Evolutionary conservation across 2,113 vertebrate species (phyloP).

Genomic region (Scartelaos histophorus): DNA sequence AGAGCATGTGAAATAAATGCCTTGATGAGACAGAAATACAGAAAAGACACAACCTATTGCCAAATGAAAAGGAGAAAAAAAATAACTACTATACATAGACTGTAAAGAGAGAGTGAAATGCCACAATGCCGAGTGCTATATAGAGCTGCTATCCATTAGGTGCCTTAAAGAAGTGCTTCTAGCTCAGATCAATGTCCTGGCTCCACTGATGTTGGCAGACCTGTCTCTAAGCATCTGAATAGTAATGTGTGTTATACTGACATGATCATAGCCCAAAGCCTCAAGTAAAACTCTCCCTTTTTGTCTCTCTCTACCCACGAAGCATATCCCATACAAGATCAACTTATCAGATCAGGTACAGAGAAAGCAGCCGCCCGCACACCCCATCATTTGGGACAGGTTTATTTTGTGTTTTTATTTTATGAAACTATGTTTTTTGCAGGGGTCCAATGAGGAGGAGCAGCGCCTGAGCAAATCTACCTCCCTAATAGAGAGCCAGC

Average conservation of each 20-base stretch:
- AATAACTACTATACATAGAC: conserved; percentile 35
- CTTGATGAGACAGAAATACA: conserved; percentile 18
- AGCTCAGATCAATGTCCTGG: conserved; percentile 40
- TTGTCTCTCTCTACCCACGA: conserved; percentile 69
- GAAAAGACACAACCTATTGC: conserved; percentile 17
- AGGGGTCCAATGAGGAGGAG: conserved; percentile 90
- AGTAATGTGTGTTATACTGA: conserved; percentile 38
- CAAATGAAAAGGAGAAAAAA: conserved; percentile 50
- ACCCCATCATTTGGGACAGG: conserved; percentile 43
- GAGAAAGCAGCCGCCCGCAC: conserved; percentile 40
- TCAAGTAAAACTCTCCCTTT: conserved; percentile 60
- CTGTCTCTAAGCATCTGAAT: conserved; percentile 27
- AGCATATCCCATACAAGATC: conserved; percentile 80
- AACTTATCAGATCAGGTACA: conserved; percentile 78
- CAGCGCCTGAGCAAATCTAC: conserved; percentile 85
- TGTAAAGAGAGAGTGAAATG: conserved; percentile 39
- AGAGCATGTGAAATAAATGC: conserved; percentile 20
- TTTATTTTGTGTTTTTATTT: conserved; percentile 2
- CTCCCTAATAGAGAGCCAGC: conserved; percentile 94
- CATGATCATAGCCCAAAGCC: conserved; percentile 23
- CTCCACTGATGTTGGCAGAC: conserved; percentile 42
- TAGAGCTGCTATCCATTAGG: conserved; percentile 35
- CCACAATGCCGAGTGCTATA: conserved; percentile 37
- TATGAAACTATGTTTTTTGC: conserved; percentile 39
- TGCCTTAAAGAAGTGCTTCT: conserved; percentile 19